Base-by-base conservation (phyloP, 2,888 invertebrate species). In the Nineta flava region DNA sequence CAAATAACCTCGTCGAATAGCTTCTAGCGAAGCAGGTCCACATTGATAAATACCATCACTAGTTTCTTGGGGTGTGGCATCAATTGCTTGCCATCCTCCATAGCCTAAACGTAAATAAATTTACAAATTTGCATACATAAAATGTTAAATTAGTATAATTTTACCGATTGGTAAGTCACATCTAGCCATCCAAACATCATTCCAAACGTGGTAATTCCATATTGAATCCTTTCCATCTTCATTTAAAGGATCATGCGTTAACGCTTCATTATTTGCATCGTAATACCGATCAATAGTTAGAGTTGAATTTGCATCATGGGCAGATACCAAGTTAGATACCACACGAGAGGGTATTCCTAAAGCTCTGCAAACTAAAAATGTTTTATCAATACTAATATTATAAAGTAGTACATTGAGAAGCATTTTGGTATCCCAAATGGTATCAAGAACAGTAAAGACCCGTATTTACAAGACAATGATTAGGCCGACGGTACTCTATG, bases 131-230 rank as follows among this genome's bases (percentile, higher is more conserved):
- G 9, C 12, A 48, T 17, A 13, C 5, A 49, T 31, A 49, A 35
- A 2, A 17, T 50, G 26, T n/a, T n/a, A 2, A n/a, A n/a, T n/a
- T 4, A 12, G 9, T 26, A 4, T 19, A 15, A 46, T 17, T 15
- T 5, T 32, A 75, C 76, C 80, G 54, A 74, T 71, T 1, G 80
- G 80, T 26, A 84, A 72, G 63, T 90, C 88, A 7, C 83, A 82
- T 51, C 90, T 70, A 0, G 82, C 75, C 87, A 88, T 87, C 82
- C 85, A 90, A 0, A 81, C 84, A 57, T 90, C 90, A 60, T 83
- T 87, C 90, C 90, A 90, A 7, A 88, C 87, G 59, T 90, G 88
- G 62, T 84, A 90, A 65, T 86, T 88, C 87, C 90, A 90, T 56
- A 88, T 79, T 10, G 86, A 84, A 62, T 90, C 88, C 45, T 76